Percentiles rank a stretch among this genome's conserved stretches.
phyloP scores from a whole-genome alignment of 2,113 vertebrate genomes.

The Rhinolophus ferrumequinum region DNA sequence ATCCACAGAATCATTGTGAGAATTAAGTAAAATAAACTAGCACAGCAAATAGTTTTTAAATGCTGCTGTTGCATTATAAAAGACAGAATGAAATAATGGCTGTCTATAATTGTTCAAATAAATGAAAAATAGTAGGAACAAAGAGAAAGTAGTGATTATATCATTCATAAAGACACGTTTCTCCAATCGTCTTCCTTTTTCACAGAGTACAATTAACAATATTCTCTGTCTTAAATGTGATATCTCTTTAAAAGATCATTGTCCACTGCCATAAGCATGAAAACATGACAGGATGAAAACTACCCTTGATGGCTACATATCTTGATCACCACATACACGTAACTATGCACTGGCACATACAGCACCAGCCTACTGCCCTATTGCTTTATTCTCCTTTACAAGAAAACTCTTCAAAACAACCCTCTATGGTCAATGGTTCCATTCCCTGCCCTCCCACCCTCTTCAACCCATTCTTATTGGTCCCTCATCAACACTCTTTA shows the following conservation, averaged over 20 bases:
- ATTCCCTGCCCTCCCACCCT: not conserved
- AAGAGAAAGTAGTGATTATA: not conserved
- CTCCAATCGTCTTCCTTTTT: not conserved
- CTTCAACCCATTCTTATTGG: not conserved
- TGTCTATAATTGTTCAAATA: not conserved
- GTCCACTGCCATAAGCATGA: not conserved
- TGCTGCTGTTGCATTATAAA: not conserved
- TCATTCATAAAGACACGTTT: not conserved
- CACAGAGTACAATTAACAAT: not conserved
- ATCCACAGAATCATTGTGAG: not conserved
- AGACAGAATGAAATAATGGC: not conserved
- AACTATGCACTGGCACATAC: not conserved
- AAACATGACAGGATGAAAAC: not conserved
- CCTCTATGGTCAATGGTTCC: not conserved
- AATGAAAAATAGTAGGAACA: not conserved
- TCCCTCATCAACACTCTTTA: not conserved
- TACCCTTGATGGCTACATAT: not conserved
- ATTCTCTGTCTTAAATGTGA: not conserved
- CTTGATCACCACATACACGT: not conserved
- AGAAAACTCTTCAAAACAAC: conserved; percentile 1
- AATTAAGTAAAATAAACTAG: conserved; percentile 38
- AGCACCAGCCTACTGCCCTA: not conserved
- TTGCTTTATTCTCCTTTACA: conserved; percentile 23
- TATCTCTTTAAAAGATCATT: not conserved
- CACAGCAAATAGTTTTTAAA: not conserved